A percentile compares a stretch with the other conserved stretches of the same genome.
Evolutionary conservation across 2,113 vertebrate species (phyloP).

Genomic region (Cinclus mexicanus): DNA sequence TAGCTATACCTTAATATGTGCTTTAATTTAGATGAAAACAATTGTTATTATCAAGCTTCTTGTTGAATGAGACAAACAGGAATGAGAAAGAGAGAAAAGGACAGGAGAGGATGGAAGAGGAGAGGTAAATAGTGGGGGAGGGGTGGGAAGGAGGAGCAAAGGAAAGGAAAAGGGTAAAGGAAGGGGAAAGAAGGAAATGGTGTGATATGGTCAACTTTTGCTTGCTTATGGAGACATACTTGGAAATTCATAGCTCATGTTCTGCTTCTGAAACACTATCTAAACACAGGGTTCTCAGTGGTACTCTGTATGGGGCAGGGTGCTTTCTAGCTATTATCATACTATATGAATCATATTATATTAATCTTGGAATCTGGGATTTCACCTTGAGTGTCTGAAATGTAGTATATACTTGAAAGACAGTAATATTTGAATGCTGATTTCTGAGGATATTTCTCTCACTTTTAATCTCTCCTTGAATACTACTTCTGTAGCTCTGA

Average conservation of each 20-base stretch:
- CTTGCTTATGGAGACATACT: rapidly evolving
- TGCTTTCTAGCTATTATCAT: not conserved
- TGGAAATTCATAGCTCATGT: not conserved
- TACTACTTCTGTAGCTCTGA: not conserved
- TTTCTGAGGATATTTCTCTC: not conserved
- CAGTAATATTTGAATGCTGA: rapidly evolving
- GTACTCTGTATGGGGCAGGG: not conserved
- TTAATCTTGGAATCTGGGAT: not conserved
- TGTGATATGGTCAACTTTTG: not conserved
- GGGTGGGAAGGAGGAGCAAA: not conserved
- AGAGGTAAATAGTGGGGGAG: rapidly evolving
- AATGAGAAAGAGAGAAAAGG: not conserved
- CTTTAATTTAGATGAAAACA: not conserved
- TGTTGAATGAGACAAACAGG: not conserved
- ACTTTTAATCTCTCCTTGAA: not conserved
- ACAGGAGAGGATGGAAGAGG: not conserved
- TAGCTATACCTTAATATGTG: not conserved
- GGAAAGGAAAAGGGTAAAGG: rapidly evolving
- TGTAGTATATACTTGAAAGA: not conserved
- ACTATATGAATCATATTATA: not conserved
- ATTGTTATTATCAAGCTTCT: not conserved
- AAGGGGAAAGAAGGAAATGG: not conserved
- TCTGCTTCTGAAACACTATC: not conserved
- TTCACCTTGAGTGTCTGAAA: not conserved
- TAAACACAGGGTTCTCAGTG: not conserved